Percentiles rank a stretch among this genome's conserved stretches.
These are phyloP conservation scores for Pheucticus melanocephalus DNA, from an alignment of 2,113 vertebrate genomes.

Conservation along the genomic window DNA sequence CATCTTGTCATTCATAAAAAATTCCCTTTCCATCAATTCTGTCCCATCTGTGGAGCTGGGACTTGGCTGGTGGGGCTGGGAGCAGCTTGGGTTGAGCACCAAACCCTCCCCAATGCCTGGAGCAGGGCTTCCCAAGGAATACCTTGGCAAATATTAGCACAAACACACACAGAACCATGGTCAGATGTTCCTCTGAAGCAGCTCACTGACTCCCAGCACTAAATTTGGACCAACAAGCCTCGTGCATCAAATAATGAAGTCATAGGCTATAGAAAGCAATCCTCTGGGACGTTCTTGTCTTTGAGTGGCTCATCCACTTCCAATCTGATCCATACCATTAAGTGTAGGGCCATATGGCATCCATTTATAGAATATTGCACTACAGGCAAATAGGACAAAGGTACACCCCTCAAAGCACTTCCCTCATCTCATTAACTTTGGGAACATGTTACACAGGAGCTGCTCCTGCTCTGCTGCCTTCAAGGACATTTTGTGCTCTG, in stretches of 20 bases:
- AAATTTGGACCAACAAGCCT: conserved; percentile 17
- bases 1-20: background rate
- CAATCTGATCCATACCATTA: conserved; percentile 38
- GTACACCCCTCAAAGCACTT: background rate
- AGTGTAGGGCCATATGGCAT: conserved; percentile 47
- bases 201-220: background rate
- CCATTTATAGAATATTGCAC: conserved; percentile 54
- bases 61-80: rapidly evolving
- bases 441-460: background rate
- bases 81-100: background rate
- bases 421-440: conserved; percentile 43
- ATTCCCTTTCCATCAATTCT: background rate
- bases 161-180: background rate
- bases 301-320: conserved; percentile 51
- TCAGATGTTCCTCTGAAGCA: background rate
- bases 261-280: conserved; percentile 38
- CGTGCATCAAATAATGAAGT: conserved; percentile 51
- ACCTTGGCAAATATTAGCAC: background rate
- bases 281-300: conserved; percentile 24
- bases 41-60: background rate
- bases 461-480: background rate
- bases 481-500: conserved; percentile 33
- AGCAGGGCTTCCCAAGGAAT: background rate
- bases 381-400: conserved; percentile 27
- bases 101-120: background rate